Conservation (phyloP, 1,140 invertebrate species). For the Anadara kagoshimensis region DNA sequence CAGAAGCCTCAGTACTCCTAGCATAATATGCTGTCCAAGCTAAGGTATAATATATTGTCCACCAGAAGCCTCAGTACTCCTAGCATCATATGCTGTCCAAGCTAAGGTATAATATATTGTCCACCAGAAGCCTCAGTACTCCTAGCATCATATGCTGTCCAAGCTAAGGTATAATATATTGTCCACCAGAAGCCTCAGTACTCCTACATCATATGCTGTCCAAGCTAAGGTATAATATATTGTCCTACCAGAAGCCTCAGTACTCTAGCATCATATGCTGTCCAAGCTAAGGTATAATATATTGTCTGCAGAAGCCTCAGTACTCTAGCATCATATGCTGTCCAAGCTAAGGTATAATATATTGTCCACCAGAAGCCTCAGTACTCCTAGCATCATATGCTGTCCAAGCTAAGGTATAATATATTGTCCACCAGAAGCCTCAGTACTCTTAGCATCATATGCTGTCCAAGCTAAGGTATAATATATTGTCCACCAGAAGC, state of each 20-base stretch:
- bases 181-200: neutral
- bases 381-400: too few relatives aligned
- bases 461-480: too few relatives aligned
- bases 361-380: too few relatives aligned
- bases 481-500: too few relatives aligned
- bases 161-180: constrained; percentile 85
- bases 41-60: constrained; percentile 93
- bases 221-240: constrained; percentile 1
- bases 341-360: too few relatives aligned
- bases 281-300: constrained; percentile 85
- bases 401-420: too few relatives aligned
- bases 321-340: too few relatives aligned
- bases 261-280: constrained; percentile 98
- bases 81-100: constrained; percentile 99
- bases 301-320: neutral
- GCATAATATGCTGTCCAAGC: constrained; percentile 99
- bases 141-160: constrained; percentile 97
- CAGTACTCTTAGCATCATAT: too few relatives aligned
- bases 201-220: neutral
- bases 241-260: constrained; percentile 88
- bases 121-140: constrained; percentile 98
- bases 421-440: too few relatives aligned
- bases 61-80: constrained; percentile 96
- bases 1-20: constrained; percentile 96
- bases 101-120: constrained; percentile 93